Evolutionary conservation across 2,888 invertebrate species (phyloP), one percentile per base, ranked within the genome.

Genomic region (Euphydryas editha): DNA sequence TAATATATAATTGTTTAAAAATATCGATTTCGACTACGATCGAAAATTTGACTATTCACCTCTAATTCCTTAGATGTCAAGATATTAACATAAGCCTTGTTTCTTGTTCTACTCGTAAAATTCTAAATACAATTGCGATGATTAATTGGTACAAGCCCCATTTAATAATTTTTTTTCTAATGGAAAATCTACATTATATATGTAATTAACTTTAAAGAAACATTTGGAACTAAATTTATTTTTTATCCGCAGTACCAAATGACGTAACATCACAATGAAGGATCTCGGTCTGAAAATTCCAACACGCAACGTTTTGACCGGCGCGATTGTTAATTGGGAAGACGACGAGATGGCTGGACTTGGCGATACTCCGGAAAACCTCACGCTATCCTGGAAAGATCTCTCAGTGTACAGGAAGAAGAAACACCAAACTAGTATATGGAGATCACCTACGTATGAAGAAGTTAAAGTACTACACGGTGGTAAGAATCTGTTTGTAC

Each of bases 391-490:
- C 0, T 94, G 94, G 94, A 93, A 92, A 68, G 91, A 93, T 73
- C 84, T 94, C 0, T 93, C 92, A 0, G 93, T 94, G 1, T 93
- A 92, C 73, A 86, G 93, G 47, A 88, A 81, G 75, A 93, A 86
- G 78, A 93, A 93, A 65, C 81, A 78, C 13, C 87, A 92, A 73
- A 90, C 84, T 47, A 91, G 92, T 69, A 93, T 94, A 62, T 93
- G 94, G 87, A 84, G 88, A 56, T 89, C 92, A 0, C 81, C 92
- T 36, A 85, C 84, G 1, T 90, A 91, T 70, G 93, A 94, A 74
- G 90, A 93, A 73, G 83, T 93, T 17, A 91, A 91, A 70, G 89
- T 94, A 47, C 78, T 94, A 58, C 91, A 94, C 79, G 93, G 92
- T 86, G 94, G 94, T 94, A 80, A 76, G 79, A 72, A 36, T n/a